These are phyloP conservation scores for Prochilodus magdalenae DNA, from an alignment of 2,113 vertebrate species.

Conservation along the genomic window DNA sequence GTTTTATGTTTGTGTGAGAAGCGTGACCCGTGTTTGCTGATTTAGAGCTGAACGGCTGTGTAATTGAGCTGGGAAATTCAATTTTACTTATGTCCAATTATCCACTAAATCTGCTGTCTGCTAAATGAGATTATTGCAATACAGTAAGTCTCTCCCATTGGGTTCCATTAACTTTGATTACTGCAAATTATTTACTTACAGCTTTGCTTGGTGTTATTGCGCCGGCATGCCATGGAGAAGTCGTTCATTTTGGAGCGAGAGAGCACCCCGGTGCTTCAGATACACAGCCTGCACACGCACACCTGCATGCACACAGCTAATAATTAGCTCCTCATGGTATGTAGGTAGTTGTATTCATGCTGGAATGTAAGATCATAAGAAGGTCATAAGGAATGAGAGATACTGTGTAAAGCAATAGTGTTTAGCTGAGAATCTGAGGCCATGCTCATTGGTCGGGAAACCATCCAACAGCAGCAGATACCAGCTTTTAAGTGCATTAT, in stretches of 20 bases:
- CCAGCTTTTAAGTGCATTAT: too few relatives aligned
- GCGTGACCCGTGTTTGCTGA: constrained; percentile 63
- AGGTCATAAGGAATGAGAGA: not conserved
- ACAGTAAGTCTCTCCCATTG: constrained; percentile 80
- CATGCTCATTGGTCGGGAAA: not conserved
- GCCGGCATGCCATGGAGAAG: constrained; percentile 57
- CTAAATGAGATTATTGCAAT: constrained; percentile 83
- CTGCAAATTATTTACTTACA: constrained; percentile 87
- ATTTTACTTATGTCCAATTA: constrained; percentile 81
- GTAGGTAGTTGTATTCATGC: constrained; percentile 27
- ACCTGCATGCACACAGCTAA: constrained; percentile 3
- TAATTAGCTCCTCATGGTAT: constrained; percentile 7
- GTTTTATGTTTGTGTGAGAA: constrained; percentile 7
- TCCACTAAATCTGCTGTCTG: constrained; percentile 80
- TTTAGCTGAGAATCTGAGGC: constrained; percentile 44
- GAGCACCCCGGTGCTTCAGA: constrained; percentile 49
- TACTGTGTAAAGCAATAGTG: not conserved
- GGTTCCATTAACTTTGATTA: constrained; percentile 86
- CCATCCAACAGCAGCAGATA: too few relatives aligned
- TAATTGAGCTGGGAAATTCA: constrained; percentile 78
- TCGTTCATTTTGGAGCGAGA: constrained; percentile 46
- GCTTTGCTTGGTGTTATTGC: constrained; percentile 78
- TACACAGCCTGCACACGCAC: constrained; percentile 19
- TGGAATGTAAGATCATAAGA: constrained; percentile 23
- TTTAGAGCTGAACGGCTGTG: constrained; percentile 66